These are phyloP conservation scores for Actenoides hombroni DNA, from an alignment of 2,113 vertebrate genomes.

Conservation along the genomic window DNA sequence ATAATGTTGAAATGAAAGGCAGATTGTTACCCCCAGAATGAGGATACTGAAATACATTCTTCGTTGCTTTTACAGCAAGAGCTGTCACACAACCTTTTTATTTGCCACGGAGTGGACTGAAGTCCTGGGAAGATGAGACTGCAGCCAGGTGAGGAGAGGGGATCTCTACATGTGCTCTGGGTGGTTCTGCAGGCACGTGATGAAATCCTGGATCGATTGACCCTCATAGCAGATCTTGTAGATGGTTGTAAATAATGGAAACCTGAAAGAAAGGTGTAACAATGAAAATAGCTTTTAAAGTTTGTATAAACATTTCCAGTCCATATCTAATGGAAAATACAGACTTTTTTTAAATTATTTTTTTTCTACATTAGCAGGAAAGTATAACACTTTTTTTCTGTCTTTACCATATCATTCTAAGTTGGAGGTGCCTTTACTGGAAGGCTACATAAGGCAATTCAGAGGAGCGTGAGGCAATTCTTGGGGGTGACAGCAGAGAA, in stretches of 20 bases:
- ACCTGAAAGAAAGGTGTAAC: constrained; percentile 64
- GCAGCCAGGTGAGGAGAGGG: background rate
- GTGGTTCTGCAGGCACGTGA: constrained; percentile 85
- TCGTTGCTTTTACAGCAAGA: background rate
- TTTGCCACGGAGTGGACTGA: background rate
- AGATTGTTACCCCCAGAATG: background rate
- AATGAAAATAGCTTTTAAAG: background rate
- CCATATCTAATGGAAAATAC: background rate
- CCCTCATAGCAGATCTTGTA: constrained; percentile 87
- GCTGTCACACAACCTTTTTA: background rate
- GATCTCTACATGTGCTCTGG: constrained; percentile 78
- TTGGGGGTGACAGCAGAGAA: background rate
- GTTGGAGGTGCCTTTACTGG: background rate
- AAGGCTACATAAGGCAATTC: background rate
- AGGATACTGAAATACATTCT: constrained; percentile 8
- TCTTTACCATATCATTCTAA: background rate
- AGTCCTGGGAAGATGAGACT: background rate
- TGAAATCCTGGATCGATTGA: constrained; percentile 78
- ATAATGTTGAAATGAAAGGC: background rate
- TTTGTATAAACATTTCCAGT: background rate
- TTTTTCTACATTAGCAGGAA: background rate
- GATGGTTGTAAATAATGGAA: constrained; percentile 82
- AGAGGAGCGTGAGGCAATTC: background rate
- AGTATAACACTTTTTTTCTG: background rate
- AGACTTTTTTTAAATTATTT: background rate